Conservation (phyloP, 2,797 vertebrate genomes). For the Sarcoramphus papa region DNA sequence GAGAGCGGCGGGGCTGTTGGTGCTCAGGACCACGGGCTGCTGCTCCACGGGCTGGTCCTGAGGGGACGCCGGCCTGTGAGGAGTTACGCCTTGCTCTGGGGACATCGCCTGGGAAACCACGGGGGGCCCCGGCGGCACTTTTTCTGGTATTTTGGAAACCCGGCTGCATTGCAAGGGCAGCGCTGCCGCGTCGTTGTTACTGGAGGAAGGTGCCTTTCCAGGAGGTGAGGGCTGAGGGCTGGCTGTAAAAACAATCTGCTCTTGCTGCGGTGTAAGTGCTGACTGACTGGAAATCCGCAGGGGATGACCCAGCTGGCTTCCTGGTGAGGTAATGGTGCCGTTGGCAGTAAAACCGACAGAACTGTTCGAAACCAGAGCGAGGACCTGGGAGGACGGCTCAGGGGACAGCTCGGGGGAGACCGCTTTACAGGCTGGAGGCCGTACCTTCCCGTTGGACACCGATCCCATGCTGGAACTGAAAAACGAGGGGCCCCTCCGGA, state of each 20-base stretch:
- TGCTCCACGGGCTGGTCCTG: constrained; percentile 25
- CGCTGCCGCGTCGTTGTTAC: not conserved
- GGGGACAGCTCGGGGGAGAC: not conserved
- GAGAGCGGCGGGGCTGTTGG: constrained; percentile 82
- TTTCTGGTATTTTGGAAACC: not conserved
- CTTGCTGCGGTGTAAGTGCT: constrained; percentile 55
- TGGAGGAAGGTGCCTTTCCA: not conserved
- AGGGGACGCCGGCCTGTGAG: constrained; percentile 26
- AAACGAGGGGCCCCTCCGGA: constrained; percentile 69
- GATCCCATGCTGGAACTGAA: constrained; percentile 71
- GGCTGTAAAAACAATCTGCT: constrained; percentile 56
- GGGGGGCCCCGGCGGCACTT: not conserved
- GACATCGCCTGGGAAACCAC: not conserved
- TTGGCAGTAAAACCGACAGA: constrained; percentile 12
- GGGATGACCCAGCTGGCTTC: not conserved
- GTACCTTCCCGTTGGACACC: constrained; percentile 70
- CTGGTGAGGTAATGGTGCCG: constrained; percentile 3
- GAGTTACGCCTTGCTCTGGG: constrained; percentile 18
- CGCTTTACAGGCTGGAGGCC: constrained; percentile 69
- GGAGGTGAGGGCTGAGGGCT: not conserved
- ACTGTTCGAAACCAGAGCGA: constrained; percentile 55
- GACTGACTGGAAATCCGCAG: not conserved
- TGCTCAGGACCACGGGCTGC: constrained; percentile 81
- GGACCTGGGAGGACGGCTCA: constrained; percentile 36
- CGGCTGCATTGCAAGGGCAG: not conserved